These are phyloP conservation scores for Pollicipes pollicipes DNA, from an alignment of 1,140 invertebrate genomes.

Conservation along the genomic window DNA sequence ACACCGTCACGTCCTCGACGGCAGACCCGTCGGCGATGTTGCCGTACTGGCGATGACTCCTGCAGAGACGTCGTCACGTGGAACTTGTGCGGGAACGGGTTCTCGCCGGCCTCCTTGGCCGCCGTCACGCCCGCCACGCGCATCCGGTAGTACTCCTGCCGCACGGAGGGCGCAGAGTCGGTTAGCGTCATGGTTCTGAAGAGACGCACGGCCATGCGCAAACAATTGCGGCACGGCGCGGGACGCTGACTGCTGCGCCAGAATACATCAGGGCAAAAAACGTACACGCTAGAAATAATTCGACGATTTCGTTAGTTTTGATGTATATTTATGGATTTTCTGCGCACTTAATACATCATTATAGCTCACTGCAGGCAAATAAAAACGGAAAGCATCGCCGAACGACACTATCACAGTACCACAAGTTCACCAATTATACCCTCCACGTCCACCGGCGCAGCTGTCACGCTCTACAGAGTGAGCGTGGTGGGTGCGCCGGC, in stretches of 20 bases:
- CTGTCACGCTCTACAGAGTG: no score
- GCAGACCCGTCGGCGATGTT: constrained; percentile 47
- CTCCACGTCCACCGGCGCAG: constrained; percentile 10
- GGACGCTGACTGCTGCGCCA: no score
- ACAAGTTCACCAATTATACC: background rate
- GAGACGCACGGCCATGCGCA: no score
- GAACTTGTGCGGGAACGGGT: constrained; percentile 97
- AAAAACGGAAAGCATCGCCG: background rate
- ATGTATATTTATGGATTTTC: no score
- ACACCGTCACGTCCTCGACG: constrained; percentile 13
- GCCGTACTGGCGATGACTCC: constrained; percentile 68
- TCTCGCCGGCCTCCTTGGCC: constrained; percentile 48
- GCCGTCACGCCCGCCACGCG: constrained; percentile 52
- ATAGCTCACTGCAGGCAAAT: background rate
- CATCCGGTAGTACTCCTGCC: constrained; percentile 77
- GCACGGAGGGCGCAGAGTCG: constrained; percentile 19
- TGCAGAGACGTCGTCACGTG: constrained; percentile 74
- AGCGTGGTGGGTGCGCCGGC: no score
- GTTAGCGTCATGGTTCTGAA: no score
- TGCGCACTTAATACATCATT: constrained; percentile 2
- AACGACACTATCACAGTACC: background rate
- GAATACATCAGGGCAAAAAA: background rate
- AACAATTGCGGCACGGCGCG: no score
- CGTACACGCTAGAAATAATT: background rate
- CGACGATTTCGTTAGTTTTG: background rate